Evolutionary conservation across 2,888 invertebrate species (phyloP).

Genomic region (Lasioglossum vierecki): DNA sequence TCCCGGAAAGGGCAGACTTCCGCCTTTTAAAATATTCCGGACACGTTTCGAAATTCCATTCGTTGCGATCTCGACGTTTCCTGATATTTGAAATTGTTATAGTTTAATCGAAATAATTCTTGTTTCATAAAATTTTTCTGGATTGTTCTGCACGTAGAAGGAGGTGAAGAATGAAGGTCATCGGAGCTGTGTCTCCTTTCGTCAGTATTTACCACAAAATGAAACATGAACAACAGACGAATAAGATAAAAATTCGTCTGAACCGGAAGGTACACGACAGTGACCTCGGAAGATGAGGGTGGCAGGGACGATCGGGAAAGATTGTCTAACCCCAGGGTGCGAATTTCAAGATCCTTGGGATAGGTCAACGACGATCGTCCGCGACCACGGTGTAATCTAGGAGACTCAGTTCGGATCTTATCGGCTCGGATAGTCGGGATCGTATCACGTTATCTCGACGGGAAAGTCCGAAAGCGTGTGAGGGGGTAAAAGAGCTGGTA

Average conservation of each 20-base stretch:
- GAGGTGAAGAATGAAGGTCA: too few relatives aligned
- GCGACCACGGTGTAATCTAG: background rate
- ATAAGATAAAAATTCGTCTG: background rate
- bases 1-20: too few relatives aligned
- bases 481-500: background rate
- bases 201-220: background rate
- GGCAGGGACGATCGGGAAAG: background rate
- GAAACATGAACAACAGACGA: background rate
- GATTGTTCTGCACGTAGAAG: too few relatives aligned
- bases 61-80: too few relatives aligned
- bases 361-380: conserved; percentile 16
- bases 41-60: too few relatives aligned
- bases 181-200: too few relatives aligned
- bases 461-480: background rate
- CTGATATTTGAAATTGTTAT: too few relatives aligned
- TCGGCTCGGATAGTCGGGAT: background rate
- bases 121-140: too few relatives aligned
- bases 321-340: background rate
- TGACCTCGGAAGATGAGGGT: background rate
- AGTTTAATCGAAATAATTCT: too few relatives aligned
- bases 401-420: background rate
- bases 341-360: conserved; percentile 21
- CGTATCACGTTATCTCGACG: conserved; percentile 6
- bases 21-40: too few relatives aligned
- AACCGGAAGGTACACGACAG: background rate